Conservation (phyloP, 2,797 vertebrate genomes). For the Dryobates pubescens region DNA sequence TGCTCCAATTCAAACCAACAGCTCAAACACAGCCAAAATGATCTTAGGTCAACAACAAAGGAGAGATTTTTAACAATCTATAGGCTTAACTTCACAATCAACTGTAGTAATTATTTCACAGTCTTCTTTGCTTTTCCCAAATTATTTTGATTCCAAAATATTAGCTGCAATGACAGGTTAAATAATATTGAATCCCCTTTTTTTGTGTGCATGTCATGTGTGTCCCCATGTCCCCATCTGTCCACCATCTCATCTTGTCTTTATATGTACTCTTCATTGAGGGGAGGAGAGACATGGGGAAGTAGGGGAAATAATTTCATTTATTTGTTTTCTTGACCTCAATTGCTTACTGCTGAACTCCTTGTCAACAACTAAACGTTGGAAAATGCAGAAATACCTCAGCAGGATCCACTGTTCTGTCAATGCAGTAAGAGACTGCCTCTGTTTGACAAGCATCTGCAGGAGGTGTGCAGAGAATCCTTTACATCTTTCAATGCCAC, state of each 20-base stretch:
- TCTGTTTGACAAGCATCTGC: slow-evolving; percentile 88
- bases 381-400: slow-evolving; percentile 78
- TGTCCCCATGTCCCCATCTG: no score
- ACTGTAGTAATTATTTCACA: background rate
- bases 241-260: background rate
- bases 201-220: background rate
- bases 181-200: background rate
- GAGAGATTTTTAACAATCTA: background rate
- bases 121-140: background rate
- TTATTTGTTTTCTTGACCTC: background rate
- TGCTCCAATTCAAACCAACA: background rate
- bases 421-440: slow-evolving; percentile 82
- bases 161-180: background rate
- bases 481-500: slow-evolving; percentile 88
- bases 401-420: slow-evolving; percentile 89
- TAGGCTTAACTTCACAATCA: background rate
- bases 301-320: background rate
- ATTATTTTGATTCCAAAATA: background rate
- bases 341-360: background rate
- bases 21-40: background rate
- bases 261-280: background rate
- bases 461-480: slow-evolving; percentile 94
- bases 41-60: background rate
- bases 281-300: background rate
- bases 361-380: background rate